phyloP scores from a whole-genome alignment of 2,888 invertebrate species.

The Heterodera filipjevi region DNA sequence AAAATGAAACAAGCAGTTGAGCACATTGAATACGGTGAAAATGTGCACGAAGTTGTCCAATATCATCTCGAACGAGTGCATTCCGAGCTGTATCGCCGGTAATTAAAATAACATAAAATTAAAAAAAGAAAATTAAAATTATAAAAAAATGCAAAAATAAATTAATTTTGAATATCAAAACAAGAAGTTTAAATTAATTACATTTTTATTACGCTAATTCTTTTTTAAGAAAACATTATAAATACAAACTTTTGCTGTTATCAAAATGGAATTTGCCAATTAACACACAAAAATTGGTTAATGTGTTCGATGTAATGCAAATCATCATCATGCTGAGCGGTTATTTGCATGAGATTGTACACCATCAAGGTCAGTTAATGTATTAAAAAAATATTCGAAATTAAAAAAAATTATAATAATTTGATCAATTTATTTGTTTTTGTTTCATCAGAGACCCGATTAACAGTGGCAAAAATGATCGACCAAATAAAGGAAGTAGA shows the following conservation, averaged over 20 bases:
- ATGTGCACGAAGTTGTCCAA: background rate
- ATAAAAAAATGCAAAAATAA: background rate
- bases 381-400: no score
- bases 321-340: background rate
- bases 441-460: background rate
- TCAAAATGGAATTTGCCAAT: background rate
- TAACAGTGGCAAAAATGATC: background rate
- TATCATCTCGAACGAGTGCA: background rate
- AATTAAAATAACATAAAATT: background rate
- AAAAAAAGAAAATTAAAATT: no score
- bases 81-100: background rate
- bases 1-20: background rate
- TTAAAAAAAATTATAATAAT: no score
- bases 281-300: background rate
- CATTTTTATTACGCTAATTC: background rate
- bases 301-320: background rate
- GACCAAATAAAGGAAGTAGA: background rate
- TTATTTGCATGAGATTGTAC: background rate
- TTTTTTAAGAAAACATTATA: background rate
- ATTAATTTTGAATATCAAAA: background rate
- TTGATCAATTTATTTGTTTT: no score
- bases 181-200: background rate
- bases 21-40: background rate
- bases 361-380: background rate
- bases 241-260: background rate